Evolutionary conservation across 2,797 vertebrate species (phyloP).

Genomic region (Darevskia mixta): DNA sequence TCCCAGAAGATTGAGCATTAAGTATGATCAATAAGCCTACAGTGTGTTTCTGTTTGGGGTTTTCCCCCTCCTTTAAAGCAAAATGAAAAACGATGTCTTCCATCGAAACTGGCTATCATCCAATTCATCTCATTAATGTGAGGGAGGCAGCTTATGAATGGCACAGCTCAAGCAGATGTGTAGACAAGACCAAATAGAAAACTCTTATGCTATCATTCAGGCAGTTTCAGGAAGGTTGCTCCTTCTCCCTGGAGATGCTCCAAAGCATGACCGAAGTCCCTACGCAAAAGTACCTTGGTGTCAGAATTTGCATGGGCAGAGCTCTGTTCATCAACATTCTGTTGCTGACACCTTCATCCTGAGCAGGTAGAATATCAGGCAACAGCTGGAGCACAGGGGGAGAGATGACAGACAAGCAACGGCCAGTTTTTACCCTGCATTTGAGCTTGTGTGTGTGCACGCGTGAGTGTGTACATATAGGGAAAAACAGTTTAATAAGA

Average conservation of each 20-base stretch:
- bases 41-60: not conserved
- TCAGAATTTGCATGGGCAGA: not conserved
- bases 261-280: not conserved
- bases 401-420: too few species aligned
- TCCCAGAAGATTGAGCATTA: not conserved
- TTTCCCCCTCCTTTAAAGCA: not conserved
- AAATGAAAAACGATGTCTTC: not conserved
- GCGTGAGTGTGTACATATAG: not conserved
- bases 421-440: not conserved
- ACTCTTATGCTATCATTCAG: not conserved
- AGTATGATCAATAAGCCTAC: not conserved
- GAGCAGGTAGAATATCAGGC: not conserved
- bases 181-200: not conserved
- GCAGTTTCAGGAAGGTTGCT: not conserved
- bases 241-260: not conserved
- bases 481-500: not conserved
- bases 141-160: not conserved
- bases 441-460: too few species aligned
- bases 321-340: not conserved
- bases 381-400: not conserved
- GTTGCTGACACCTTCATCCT: not conserved
- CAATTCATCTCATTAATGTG: constrained; percentile 14
- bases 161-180: not conserved
- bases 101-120: constrained; percentile 6
- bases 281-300: not conserved